Conservation (phyloP, 2,113 vertebrate species). For the Menidia beryllina region DNA sequence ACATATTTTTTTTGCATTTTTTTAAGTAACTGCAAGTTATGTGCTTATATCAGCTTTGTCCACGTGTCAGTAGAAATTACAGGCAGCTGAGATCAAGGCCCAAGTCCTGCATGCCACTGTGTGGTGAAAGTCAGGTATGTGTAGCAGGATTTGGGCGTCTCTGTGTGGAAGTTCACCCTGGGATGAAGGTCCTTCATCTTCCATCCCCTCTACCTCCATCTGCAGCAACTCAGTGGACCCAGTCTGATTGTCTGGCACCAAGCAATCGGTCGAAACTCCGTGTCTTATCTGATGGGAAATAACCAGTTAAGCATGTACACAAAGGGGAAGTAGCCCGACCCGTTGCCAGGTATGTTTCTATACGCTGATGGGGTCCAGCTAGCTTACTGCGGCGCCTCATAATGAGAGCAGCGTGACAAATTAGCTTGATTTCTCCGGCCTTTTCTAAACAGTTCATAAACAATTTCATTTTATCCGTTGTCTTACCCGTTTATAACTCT, state of each 20-base stretch:
- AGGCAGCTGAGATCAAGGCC: too few species aligned
- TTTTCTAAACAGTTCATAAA: background rate
- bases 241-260: conserved; percentile 23
- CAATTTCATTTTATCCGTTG: background rate
- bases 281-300: background rate
- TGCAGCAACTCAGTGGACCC: conserved; percentile 4
- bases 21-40: too few species aligned
- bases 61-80: background rate
- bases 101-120: background rate
- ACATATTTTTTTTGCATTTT: background rate
- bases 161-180: conserved; percentile 40
- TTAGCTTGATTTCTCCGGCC: background rate
- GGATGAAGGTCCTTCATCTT: conserved; percentile 51
- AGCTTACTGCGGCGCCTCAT: conserved; percentile 13
- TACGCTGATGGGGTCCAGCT: conserved; percentile 27
- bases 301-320: background rate
- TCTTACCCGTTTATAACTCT: conserved; percentile 22
- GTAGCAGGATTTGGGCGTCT: conserved; percentile 14
- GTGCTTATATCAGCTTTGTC: too few species aligned
- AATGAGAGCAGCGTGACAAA: background rate
- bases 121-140: background rate
- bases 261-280: background rate
- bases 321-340: background rate
- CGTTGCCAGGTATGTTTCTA: background rate
- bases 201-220: conserved; percentile 72